Conservation (phyloP, 2,113 vertebrate species). For the Vanacampus margaritifer region DNA sequence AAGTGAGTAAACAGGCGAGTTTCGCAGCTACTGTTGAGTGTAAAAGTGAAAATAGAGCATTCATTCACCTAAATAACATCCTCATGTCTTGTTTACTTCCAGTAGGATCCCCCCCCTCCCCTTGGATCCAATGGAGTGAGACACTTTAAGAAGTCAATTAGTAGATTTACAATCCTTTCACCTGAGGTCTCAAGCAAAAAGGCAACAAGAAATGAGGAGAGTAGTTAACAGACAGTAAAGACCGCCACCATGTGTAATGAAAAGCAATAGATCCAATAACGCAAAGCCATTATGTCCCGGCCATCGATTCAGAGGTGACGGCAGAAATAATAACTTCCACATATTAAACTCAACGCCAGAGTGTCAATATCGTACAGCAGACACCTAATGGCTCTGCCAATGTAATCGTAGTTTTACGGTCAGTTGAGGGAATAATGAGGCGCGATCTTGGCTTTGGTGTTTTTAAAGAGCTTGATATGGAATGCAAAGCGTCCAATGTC, state of each 20-base stretch:
- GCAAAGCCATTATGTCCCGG: slow-evolving; percentile 17
- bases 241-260: slow-evolving; percentile 21
- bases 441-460: slow-evolving; percentile 17
- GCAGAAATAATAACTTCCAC: slow-evolving; percentile 35
- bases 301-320: slow-evolving; percentile 39
- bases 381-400: slow-evolving; percentile 32
- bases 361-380: slow-evolving; percentile 19
- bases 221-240: slow-evolving; percentile 14
- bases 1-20: not conserved
- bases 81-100: slow-evolving; percentile 43
- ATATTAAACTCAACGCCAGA: slow-evolving; percentile 39
- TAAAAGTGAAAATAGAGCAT: not conserved
- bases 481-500: slow-evolving; percentile 12
- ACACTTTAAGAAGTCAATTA: slow-evolving; percentile 56
- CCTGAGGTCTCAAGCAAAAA: slow-evolving; percentile 20
- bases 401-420: slow-evolving; percentile 15
- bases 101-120: slow-evolving; percentile 6
- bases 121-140: slow-evolving; percentile 38
- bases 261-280: slow-evolving; percentile 36
- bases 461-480: slow-evolving; percentile 3
- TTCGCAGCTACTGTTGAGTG: not conserved
- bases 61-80: slow-evolving; percentile 26
- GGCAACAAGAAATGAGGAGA: slow-evolving; percentile 5
- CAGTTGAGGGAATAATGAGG: slow-evolving; percentile 27
- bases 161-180: slow-evolving; percentile 42